These are phyloP conservation scores for Halcyon smyrnensis DNA, from an alignment of 2,797 vertebrate species.

Conservation along the genomic window DNA sequence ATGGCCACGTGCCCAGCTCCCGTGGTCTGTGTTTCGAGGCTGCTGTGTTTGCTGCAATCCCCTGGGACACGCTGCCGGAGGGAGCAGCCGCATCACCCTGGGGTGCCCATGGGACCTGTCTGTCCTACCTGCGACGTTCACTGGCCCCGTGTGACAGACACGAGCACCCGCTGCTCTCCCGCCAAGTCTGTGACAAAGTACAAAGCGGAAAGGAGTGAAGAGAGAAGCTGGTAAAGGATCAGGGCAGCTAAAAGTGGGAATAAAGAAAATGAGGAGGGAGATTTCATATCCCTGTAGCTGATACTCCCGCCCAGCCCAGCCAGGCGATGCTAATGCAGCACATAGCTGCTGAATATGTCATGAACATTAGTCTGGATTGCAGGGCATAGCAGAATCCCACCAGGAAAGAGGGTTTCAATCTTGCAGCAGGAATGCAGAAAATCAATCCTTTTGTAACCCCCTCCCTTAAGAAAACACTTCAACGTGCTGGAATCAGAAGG, in stretches of 20 bases:
- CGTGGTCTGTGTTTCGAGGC: not conserved
- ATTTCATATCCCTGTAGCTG: not conserved
- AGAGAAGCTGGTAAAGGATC: not conserved
- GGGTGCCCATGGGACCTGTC: not conserved
- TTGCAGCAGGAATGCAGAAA: conserved; percentile 7
- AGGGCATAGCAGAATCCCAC: not conserved
- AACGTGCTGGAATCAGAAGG: not conserved
- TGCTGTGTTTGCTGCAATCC: not conserved
- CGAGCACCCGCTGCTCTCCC: not conserved
- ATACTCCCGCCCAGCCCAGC: not conserved
- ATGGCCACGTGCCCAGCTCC: fast-evolving
- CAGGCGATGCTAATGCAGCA: not conserved
- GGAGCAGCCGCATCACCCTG: not conserved
- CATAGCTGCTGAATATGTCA: not conserved
- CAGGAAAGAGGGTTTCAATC: conserved; percentile 17
- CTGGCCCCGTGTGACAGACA: not conserved
- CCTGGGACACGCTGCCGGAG: not conserved
- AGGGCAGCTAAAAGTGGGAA: not conserved
- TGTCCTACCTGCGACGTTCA: not conserved
- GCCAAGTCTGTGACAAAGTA: not conserved
- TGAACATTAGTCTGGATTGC: not conserved
- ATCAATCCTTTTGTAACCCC: not conserved
- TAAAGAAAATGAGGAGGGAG: not conserved
- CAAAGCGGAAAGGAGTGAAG: not conserved
- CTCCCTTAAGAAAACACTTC: not conserved